Evolutionary conservation across 1,140 invertebrate genomes (phyloP).

Genomic region (Drosophila willistoni): DNA sequence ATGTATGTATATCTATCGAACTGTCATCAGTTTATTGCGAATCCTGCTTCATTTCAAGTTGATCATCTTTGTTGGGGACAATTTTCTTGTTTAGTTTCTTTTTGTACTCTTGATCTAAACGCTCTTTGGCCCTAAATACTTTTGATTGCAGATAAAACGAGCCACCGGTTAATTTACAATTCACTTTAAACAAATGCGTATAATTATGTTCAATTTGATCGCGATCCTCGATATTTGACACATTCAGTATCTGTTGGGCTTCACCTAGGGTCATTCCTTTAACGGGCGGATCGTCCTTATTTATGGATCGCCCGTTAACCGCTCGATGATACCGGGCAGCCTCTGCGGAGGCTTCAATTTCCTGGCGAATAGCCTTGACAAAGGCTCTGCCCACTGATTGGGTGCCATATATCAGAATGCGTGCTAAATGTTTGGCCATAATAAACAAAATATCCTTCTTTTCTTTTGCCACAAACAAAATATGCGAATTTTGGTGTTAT

Average conservation of each 20-base stretch:
- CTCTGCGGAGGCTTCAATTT: conserved; percentile 52
- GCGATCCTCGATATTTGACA: conserved; percentile 38
- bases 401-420: conserved; percentile 43
- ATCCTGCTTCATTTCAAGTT: neutral
- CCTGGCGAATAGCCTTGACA: conserved; percentile 54
- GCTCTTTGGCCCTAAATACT: conserved; percentile 95
- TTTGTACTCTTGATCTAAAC: conserved; percentile 91
- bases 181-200: conserved; percentile 93
- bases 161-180: conserved; percentile 95
- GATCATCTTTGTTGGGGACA: neutral
- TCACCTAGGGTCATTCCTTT: conserved; percentile 61
- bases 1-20: neutral
- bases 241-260: conserved; percentile 55
- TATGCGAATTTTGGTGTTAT: neutral
- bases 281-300: conserved; percentile 4
- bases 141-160: conserved; percentile 99
- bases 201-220: conserved; percentile 71
- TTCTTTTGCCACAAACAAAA: neutral
- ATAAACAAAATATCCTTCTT: neutral
- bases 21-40: neutral
- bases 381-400: conserved; percentile 55
- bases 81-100: neutral
- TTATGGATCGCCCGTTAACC: neutral
- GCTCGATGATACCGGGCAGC: conserved; percentile 76
- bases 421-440: conserved; percentile 55